phyloP scores from a whole-genome alignment of 2,888 invertebrate genomes.

The Cistogaster globosa region DNA sequence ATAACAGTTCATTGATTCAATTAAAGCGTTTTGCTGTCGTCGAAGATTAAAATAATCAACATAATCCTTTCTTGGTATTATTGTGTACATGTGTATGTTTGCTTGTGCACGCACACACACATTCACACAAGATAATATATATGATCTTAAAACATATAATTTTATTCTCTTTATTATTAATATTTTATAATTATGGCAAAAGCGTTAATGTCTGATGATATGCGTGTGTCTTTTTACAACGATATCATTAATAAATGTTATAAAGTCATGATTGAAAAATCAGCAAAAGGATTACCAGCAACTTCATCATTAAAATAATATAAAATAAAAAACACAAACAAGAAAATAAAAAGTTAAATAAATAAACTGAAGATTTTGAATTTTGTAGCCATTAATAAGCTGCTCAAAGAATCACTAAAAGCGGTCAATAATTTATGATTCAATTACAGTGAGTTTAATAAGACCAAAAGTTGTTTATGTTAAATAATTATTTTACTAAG shows the following conservation, averaged over 20 bases:
- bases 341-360: constrained; percentile 18
- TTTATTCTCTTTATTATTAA: constrained; percentile 4
- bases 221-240: constrained; percentile 5
- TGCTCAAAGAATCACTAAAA: too few species aligned
- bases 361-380: not conserved
- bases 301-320: not conserved
- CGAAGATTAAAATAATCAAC: constrained; percentile 52
- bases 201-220: not conserved
- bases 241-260: constrained; percentile 51
- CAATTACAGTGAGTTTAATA: too few species aligned
- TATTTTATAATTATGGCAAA: constrained; percentile 42
- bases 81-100: not conserved
- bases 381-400: too few species aligned
- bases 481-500: not conserved
- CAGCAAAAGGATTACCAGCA: constrained; percentile 45
- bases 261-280: constrained; percentile 53
- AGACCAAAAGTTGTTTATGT: not conserved
- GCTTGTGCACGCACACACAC: too few species aligned
- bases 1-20: constrained; percentile 51
- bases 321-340: not conserved
- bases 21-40: constrained; percentile 56
- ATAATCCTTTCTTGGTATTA: constrained; percentile 39
- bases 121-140: too few species aligned
- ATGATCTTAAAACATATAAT: not conserved
- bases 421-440: too few species aligned